Percentiles rank a stretch among this genome's conserved stretches.
phyloP scores from a whole-genome alignment of 2,113 vertebrate genomes.

The Macaca nemestrina region DNA sequence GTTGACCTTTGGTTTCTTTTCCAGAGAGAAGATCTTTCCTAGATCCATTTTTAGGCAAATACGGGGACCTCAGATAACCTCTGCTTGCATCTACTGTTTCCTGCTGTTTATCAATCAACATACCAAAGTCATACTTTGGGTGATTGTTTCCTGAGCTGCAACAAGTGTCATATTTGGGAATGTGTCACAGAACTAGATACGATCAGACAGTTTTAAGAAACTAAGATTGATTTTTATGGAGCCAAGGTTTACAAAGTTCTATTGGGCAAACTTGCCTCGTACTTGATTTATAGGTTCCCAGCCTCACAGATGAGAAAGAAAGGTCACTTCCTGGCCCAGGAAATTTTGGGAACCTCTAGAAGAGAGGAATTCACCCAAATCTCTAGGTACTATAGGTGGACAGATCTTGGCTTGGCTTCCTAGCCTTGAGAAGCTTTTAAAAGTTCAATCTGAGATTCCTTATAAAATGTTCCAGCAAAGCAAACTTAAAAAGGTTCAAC shows the following conservation, averaged over 20 bases:
- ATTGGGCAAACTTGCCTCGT: background rate
- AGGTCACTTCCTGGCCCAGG: background rate
- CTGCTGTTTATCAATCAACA: background rate
- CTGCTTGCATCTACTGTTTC: background rate
- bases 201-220: background rate
- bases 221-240: background rate
- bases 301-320: background rate
- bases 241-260: background rate
- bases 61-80: background rate
- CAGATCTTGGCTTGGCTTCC: background rate
- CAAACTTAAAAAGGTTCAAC: background rate
- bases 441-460: background rate
- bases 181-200: background rate
- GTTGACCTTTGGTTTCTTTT: background rate
- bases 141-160: background rate
- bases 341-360: background rate
- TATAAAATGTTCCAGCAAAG: background rate
- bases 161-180: background rate
- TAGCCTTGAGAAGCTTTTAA: background rate
- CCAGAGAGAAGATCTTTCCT: background rate
- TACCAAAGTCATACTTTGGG: background rate
- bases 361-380: background rate
- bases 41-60: background rate
- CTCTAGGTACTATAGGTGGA: background rate
- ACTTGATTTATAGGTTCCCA: background rate